Evolutionary conservation across 2,113 vertebrate genomes (phyloP), one percentile per base, ranked within the genome.

Genomic region (Fulmarus glacialis): DNA sequence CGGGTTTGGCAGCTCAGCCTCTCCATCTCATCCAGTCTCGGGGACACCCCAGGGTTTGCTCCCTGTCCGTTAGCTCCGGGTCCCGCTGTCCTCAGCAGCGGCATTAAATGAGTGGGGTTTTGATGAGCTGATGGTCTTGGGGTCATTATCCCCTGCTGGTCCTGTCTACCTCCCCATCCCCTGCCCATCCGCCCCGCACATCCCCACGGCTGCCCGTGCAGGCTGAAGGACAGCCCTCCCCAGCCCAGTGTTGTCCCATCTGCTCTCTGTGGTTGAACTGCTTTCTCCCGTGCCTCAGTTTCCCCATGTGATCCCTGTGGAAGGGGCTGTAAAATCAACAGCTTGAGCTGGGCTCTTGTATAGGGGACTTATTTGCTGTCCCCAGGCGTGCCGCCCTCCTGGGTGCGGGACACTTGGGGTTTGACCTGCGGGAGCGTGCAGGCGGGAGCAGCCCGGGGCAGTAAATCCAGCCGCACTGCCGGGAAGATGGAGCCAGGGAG

Each of bases 181-280:
- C 64, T 68, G 27, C 10, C 32, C 3, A 0, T n/a, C 64, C 2
- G 1, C n/a, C 30, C 43, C 4, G 1, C 4, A 4, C 15, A 16
- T 50, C 24, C 42, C 81, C 64, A 5, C 12, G 12, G 27, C 53
- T 53, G 36, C 45, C 38, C 1, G 0, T 53, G 12, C 45, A 50
- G 64, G 15, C 40, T 64, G 34, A 29, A 30, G 73, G 4, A 24
- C 32, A 93, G 38, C n/a, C 26, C 52, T 58, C 34, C 26, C 26
- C 59, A 81, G 55, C 43, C 53, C 50, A 11, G 30, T 2, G 14
- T 36, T 68, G n/a, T 67, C 43, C 58, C 21, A 9, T 11, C 56
- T 72, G 15, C 58, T 68, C 8, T 12, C 22, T 43, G 45, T 7
- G 12, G 15, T 52, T 29, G 15, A 59, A 15, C 6, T 1, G 23